phyloP scores from a whole-genome alignment of 2,797 vertebrate genomes.

The Taenioides sp. region DNA sequence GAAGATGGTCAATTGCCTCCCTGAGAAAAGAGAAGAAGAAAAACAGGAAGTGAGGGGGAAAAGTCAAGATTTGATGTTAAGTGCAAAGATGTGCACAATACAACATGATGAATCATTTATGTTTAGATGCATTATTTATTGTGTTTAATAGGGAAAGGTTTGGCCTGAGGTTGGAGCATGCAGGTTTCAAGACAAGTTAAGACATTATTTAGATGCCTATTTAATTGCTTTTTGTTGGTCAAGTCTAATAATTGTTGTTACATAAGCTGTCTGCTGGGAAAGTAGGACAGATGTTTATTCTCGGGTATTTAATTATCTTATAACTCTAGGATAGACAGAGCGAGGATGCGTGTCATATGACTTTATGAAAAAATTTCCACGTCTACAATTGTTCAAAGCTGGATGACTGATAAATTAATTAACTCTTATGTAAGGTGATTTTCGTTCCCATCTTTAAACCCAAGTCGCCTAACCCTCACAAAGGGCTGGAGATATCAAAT shows the following conservation, averaged over 20 bases:
- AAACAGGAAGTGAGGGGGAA: slow-evolving; percentile 16
- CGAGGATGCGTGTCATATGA: slow-evolving; percentile 24
- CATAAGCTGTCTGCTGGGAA: slow-evolving; percentile 22
- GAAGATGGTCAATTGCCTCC: slow-evolving; percentile 97
- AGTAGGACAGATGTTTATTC: slow-evolving; percentile 36
- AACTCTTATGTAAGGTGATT: slow-evolving; percentile 33
- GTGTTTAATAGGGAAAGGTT: slow-evolving; percentile 42
- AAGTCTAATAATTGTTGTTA: slow-evolving; percentile 27
- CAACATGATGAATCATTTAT: slow-evolving; percentile 44
- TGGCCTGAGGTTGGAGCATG: slow-evolving; percentile 49
- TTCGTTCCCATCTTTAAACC: slow-evolving; percentile 27
- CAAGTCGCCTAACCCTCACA: slow-evolving; percentile 46
- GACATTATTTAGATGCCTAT: slow-evolving; percentile 55
- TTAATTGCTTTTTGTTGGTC: slow-evolving; percentile 44
- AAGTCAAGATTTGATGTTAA: slow-evolving; percentile 38
- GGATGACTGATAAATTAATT: slow-evolving; percentile 34
- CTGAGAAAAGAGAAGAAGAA: slow-evolving; percentile 58
- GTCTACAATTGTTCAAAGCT: slow-evolving; percentile 16
- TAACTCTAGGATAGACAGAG: slow-evolving; percentile 35
- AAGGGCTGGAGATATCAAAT: slow-evolving; percentile 50
- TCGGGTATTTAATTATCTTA: slow-evolving; percentile 42
- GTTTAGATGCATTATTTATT: slow-evolving; percentile 23
- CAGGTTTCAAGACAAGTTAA: slow-evolving; percentile 42
- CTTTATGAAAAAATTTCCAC: slow-evolving; percentile 21
- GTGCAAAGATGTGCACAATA: slow-evolving; percentile 22